A percentile compares a stretch with the other conserved stretches of the same genome.
Conservation (phyloP, 2,888 invertebrate species). For the Rhagonycha lutea region DNA sequence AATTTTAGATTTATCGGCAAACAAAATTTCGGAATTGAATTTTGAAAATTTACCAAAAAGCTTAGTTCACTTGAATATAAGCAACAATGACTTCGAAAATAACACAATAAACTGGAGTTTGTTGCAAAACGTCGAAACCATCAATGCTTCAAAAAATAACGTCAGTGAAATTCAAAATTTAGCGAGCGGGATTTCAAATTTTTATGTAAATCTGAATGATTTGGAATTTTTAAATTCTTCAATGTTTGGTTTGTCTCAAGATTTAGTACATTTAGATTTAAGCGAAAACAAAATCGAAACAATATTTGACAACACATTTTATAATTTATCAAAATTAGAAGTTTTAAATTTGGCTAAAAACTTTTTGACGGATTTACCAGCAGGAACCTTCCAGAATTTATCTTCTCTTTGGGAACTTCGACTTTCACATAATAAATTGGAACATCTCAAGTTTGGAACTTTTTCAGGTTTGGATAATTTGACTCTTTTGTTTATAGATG, state of each 20-base stretch:
- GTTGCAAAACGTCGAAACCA: neutral
- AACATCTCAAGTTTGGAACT: conserved; percentile 14
- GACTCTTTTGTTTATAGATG: conserved; percentile 4
- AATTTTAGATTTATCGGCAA: conserved; percentile 14
- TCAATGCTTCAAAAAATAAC: conserved; percentile 1
- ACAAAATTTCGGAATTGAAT: neutral
- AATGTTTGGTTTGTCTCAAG: neutral
- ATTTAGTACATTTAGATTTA: conserved; percentile 19
- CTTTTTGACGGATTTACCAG: neutral
- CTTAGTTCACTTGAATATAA: conserved; percentile 8
- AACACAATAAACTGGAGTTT: neutral
- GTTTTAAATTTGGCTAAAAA: conserved; percentile 18
- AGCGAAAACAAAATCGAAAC: conserved; percentile 12
- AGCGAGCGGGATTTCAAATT: neutral
- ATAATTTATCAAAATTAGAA: conserved; percentile 11
- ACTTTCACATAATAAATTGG: conserved; percentile 12
- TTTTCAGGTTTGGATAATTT: conserved; percentile 22
- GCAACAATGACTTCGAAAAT: neutral
- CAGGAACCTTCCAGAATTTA: conserved; percentile 9
- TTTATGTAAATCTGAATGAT: conserved; percentile 1
- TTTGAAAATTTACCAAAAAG: conserved; percentile 2
- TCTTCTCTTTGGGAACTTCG: conserved; percentile 3
- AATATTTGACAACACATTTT: conserved; percentile 16
- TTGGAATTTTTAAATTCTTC: neutral
- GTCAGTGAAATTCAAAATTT: neutral